These are phyloP conservation scores for Aurelia aurita complex sp. Pacific DNA, from an alignment of 30 jellyfish, hydroid and myxozoan genomes.

Conservation along the genomic window DNA sequence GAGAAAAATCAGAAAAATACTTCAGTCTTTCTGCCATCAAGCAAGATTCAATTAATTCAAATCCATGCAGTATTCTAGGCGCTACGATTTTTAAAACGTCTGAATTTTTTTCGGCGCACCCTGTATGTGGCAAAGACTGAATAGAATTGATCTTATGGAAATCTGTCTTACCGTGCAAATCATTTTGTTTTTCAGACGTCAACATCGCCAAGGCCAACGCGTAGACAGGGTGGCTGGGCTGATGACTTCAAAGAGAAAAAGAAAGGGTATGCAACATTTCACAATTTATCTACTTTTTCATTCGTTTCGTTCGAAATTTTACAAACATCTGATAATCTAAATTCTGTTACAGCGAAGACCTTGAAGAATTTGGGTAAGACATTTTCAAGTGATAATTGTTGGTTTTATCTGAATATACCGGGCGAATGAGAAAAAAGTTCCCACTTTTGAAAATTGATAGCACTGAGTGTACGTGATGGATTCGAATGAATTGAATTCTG, in stretches of 20 bases:
- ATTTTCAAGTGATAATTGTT: not conserved
- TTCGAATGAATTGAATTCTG: not conserved
- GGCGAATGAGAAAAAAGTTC: too few relatives aligned
- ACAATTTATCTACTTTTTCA: not conserved
- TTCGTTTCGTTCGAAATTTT: conserved; percentile 28
- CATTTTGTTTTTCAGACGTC: conserved; percentile 12
- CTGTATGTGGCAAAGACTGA: too few relatives aligned
- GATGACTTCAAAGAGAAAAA: conserved; percentile 85
- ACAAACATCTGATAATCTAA: not conserved
- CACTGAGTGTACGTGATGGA: not conserved
- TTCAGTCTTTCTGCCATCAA: too few relatives aligned
- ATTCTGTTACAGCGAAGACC: conserved; percentile 64
- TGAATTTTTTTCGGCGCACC: too few relatives aligned
- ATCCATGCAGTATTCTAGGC: too few relatives aligned
- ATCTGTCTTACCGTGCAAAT: not conserved
- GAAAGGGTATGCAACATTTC: conserved; percentile 50
- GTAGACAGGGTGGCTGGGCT: conserved; percentile 98
- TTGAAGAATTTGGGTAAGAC: conserved; percentile 60
- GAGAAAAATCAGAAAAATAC: too few relatives aligned
- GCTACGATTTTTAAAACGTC: too few relatives aligned
- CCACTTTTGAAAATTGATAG: too few relatives aligned
- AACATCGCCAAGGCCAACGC: conserved; percentile 89
- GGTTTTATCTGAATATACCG: not conserved
- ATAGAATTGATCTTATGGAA: too few relatives aligned
- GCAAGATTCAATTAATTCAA: too few relatives aligned